Evolutionary conservation across 2,888 invertebrate species (phyloP), one percentile per base, ranked within the genome.

Genomic region (Esperia sulphurella): DNA sequence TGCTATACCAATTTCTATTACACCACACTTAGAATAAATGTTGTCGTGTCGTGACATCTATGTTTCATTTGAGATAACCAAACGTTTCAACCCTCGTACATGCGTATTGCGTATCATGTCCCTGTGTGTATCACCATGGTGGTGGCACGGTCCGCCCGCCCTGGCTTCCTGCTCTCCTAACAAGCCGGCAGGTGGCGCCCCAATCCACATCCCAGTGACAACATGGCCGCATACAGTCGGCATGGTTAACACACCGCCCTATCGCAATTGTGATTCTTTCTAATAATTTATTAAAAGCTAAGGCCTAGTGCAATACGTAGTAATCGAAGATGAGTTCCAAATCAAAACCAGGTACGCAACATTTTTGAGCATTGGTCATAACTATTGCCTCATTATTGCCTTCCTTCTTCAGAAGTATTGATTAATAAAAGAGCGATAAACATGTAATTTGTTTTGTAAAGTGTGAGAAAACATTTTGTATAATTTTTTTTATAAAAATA

Each of bases 121-220:
- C n/a, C 33, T 33, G 33, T 5, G 33, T 33, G 3, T 12, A 3
- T 38, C 7, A 4, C 54, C n/a, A n/a, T n/a, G n/a, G n/a, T n/a
- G n/a, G n/a, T n/a, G n/a, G n/a, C n/a, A n/a, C n/a, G n/a, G n/a
- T n/a, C 51, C 52, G 41, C 49, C 49, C 8, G 47, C 52, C 56
- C 56, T 55, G 47, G 56, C 10, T 48, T 54, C 46, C 55, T 56
- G 55, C 60, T 63, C 68, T 61, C 50, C 59, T 56, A 53, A 60
- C 65, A 65, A 63, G 59, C 54, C 67, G 63, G 56, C 68, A 83
- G 83, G 76, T 83, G 83, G 73, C 81, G 74, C 59, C 52, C 45
- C 47, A 54, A n/a, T 37, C 58, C 61, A 63, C 62, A 54, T 54
- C 56, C 58, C 58, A 63, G 68, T 55, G 54, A 59, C 55, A 59